phyloP scores from a whole-genome alignment of 2,888 invertebrate genomes.

The Carpatolechia fugitivella region DNA sequence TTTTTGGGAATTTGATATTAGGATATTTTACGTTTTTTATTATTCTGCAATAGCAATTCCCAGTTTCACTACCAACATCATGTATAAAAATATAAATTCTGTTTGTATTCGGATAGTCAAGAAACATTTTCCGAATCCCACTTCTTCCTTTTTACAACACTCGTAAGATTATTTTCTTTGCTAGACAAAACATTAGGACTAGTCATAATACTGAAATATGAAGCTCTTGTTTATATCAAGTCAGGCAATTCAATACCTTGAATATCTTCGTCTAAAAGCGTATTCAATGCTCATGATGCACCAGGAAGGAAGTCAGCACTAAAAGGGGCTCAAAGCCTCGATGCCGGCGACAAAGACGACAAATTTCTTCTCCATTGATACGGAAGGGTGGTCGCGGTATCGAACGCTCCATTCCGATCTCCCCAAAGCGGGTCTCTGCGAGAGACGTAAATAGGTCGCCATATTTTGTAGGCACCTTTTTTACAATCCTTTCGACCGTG shows the following conservation, averaged over 20 bases:
- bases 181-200: too few relatives aligned
- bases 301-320: constrained; percentile 32
- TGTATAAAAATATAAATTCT: too few relatives aligned
- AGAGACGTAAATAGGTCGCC: constrained; percentile 62
- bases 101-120: too few relatives aligned
- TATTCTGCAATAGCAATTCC: not conserved
- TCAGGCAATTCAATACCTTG: too few relatives aligned
- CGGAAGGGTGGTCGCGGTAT: constrained; percentile 42
- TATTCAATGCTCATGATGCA: not conserved
- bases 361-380: constrained; percentile 56
- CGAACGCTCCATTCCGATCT: constrained; percentile 26
- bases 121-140: too few relatives aligned
- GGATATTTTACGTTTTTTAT: not conserved
- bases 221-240: too few relatives aligned
- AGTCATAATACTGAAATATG: too few relatives aligned
- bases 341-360: constrained; percentile 47
- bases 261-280: not conserved
- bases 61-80: too few relatives aligned
- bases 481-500: constrained; percentile 32
- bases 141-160: too few relatives aligned
- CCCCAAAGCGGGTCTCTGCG: constrained; percentile 49
- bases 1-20: not conserved
- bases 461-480: constrained; percentile 51
- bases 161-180: too few relatives aligned
- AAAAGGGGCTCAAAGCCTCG: constrained; percentile 39